Conservation (phyloP, 92 coral and sea anemone species). For the Nematostella vectensis region DNA sequence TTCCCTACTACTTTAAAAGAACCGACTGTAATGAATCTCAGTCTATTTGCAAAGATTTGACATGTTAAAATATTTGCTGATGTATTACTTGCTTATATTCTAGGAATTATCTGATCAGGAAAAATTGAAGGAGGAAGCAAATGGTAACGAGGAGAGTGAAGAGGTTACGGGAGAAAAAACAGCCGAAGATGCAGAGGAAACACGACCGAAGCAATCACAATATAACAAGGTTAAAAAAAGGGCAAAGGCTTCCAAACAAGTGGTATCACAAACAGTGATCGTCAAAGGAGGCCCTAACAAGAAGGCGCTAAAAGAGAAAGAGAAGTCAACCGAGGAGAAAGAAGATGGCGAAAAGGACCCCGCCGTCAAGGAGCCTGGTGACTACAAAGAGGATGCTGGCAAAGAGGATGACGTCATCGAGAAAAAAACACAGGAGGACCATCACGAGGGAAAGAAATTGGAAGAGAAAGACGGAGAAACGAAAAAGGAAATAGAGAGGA, state of each 20-base stretch:
- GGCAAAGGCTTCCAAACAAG: slow-evolving; percentile 33
- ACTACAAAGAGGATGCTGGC: too few relatives aligned
- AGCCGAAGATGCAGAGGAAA: slow-evolving; percentile 5
- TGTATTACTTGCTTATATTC: too few relatives aligned
- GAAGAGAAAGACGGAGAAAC: neutral
- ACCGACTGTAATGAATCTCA: too few relatives aligned
- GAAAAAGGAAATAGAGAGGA: slow-evolving; percentile 17
- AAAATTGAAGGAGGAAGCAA: slow-evolving; percentile 4
- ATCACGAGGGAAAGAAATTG: neutral
- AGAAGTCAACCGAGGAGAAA: slow-evolving; percentile 3
- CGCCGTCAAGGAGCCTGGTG: too few relatives aligned
- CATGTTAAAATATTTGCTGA: too few relatives aligned
- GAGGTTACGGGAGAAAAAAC: neutral
- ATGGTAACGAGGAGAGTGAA: slow-evolving; percentile 8
- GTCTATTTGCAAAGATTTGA: too few relatives aligned
- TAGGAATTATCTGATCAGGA: too few relatives aligned
- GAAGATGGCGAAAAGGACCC: slow-evolving; percentile 15
- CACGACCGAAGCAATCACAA: slow-evolving; percentile 17
- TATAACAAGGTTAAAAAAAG: slow-evolving; percentile 19
- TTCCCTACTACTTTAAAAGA: too few relatives aligned
- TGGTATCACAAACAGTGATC: slow-evolving; percentile 46
- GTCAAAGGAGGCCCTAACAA: slow-evolving; percentile 8
- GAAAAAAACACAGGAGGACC: slow-evolving; percentile 4
- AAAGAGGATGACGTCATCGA: slow-evolving; percentile 8
- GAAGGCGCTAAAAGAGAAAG: slow-evolving; percentile 13